Percentiles rank a stretch among this genome's conserved stretches.
Evolutionary conservation across 2,888 invertebrate species (phyloP).

Genomic region (Brachyptera risi): DNA sequence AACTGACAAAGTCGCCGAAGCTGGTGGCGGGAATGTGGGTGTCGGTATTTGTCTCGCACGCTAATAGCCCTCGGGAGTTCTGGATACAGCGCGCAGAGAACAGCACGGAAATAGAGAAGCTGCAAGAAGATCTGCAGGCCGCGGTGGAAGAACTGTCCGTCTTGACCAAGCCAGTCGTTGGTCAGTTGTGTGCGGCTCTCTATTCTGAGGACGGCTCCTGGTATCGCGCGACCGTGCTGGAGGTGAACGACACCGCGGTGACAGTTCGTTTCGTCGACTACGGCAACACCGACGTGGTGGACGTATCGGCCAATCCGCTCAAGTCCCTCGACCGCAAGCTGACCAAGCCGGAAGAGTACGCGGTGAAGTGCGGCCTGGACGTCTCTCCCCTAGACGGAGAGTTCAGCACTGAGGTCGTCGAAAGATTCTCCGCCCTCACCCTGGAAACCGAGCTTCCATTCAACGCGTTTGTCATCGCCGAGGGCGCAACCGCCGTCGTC

Average conservation of each 20-base stretch:
- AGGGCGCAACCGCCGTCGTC: slow-evolving; percentile 40
- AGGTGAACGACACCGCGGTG: slow-evolving; percentile 54
- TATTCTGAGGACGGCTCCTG: slow-evolving; percentile 81
- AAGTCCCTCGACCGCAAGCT: slow-evolving; percentile 59
- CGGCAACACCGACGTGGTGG: slow-evolving; percentile 72
- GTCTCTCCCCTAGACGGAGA: slow-evolving; percentile 62
- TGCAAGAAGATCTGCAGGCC: slow-evolving; percentile 63
- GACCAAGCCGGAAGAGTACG: slow-evolving; percentile 53
- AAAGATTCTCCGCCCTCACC: slow-evolving; percentile 49
- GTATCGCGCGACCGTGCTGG: slow-evolving; percentile 88
- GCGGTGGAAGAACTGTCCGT: slow-evolving; percentile 49
- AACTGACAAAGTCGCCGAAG: slow-evolving; percentile 40
- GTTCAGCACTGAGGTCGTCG: slow-evolving; percentile 57
- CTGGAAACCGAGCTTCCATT: slow-evolving; percentile 30
- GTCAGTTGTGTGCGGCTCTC: slow-evolving; percentile 68
- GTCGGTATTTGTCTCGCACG: slow-evolving; percentile 61
- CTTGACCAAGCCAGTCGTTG: slow-evolving; percentile 55
- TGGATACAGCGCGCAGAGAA: slow-evolving; percentile 65
- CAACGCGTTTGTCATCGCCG: slow-evolving; percentile 40
- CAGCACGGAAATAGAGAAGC: slow-evolving; percentile 51
- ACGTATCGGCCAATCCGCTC: slow-evolving; percentile 56
- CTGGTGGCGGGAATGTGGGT: slow-evolving; percentile 33
- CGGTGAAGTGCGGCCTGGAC: slow-evolving; percentile 63
- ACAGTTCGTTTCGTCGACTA: slow-evolving; percentile 75
- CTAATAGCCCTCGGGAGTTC: slow-evolving; percentile 72